These are phyloP conservation scores for Gymnocypris eckloni DNA, from an alignment of 2,797 vertebrate species.

Conservation along the genomic window DNA sequence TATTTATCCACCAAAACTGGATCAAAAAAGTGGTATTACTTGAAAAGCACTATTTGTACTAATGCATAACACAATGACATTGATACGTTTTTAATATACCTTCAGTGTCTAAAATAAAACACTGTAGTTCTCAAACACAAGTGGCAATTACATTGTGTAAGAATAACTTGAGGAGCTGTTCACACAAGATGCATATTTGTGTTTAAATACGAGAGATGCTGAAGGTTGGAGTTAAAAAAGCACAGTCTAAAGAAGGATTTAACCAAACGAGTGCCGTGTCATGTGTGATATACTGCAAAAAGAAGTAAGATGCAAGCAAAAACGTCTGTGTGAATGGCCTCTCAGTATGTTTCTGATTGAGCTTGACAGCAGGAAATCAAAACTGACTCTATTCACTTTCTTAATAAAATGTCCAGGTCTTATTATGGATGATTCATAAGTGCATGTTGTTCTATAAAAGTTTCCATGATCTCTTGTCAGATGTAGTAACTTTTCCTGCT, in stretches of 20 bases:
- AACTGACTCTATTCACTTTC: background rate
- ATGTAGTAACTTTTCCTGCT: background rate
- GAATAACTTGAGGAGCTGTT: background rate
- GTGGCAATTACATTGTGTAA: background rate
- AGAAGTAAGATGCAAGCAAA: background rate
- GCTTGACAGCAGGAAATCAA: slow-evolving; percentile 1
- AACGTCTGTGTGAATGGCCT: background rate
- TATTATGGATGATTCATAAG: slow-evolving; percentile 1
- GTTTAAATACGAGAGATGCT: background rate
- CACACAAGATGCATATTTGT: background rate
- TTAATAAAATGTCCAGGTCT: slow-evolving; percentile 7
- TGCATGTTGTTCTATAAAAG: background rate
- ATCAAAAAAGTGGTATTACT: background rate
- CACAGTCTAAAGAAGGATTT: background rate
- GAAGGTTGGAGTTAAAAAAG: background rate
- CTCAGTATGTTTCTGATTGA: background rate
- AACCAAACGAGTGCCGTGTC: background rate
- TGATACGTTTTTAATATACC: background rate
- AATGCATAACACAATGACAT: background rate
- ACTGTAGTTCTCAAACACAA: background rate
- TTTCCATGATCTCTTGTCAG: background rate
- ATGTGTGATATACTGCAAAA: background rate
- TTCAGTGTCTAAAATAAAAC: background rate
- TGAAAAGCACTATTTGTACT: background rate
- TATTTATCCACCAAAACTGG: background rate